A percentile compares a stretch with the other conserved stretches of the same genome.
Evolutionary conservation across 2,797 vertebrate genomes (phyloP).

Genomic region (Liasis olivaceus): DNA sequence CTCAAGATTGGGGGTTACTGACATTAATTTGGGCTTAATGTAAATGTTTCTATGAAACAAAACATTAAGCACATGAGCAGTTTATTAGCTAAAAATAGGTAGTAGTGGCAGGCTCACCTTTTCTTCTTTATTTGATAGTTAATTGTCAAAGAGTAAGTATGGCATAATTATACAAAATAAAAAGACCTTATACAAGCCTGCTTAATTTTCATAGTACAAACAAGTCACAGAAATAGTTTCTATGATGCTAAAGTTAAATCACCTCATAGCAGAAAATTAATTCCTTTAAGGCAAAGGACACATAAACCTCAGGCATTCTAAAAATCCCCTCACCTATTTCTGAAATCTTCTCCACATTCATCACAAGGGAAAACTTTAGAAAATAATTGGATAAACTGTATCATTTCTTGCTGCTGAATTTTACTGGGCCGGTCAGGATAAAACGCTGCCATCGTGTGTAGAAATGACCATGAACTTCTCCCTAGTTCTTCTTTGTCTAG

Average conservation of each 20-base stretch:
- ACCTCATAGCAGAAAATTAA: neutral
- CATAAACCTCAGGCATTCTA: neutral
- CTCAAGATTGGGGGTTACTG: neutral
- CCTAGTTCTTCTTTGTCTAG: conserved; percentile 90
- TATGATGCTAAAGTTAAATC: neutral
- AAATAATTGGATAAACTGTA: conserved; percentile 90
- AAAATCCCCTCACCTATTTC: conserved; percentile 76
- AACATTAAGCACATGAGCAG: neutral
- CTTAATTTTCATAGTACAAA: neutral
- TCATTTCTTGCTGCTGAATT: conserved; percentile 90
- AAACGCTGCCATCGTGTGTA: conserved; percentile 96
- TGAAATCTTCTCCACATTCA: conserved; percentile 91
- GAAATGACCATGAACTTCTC: conserved; percentile 90
- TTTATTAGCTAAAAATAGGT: neutral
- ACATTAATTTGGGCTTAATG: neutral
- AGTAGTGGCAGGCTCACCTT: neutral
- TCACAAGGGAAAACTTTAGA: conserved; percentile 96
- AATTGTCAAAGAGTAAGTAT: neutral
- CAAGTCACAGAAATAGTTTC: neutral
- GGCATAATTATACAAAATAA: neutral
- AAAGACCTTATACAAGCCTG: neutral
- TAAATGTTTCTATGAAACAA: neutral
- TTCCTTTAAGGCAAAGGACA: neutral
- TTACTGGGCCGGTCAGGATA: conserved; percentile 85
- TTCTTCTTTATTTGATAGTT: neutral